Base-by-base conservation (phyloP, 1,140 invertebrate genomes). In the Neodiprion virginianus region DNA sequence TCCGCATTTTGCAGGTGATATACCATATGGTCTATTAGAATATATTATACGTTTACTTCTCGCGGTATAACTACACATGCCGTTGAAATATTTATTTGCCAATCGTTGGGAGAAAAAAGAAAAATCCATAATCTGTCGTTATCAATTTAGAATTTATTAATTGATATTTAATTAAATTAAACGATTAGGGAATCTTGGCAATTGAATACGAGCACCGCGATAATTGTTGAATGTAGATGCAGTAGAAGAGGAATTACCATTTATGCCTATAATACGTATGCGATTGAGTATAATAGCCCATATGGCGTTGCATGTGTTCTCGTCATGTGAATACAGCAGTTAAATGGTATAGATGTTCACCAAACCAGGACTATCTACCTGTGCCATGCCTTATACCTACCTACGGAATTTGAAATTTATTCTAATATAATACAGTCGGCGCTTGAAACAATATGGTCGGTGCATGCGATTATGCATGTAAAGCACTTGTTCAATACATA, bases 311-410 rank as follows among this genome's bases (percentile, higher is more conserved):
- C 28, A 40, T 40, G 28, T 40, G 11, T 61, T 61, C n/a, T 14
- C 11, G 4, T 5, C 53, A 61, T 61, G 53, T 61, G 53, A 61
- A 61, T 61, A 61, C 11, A 61, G n/a, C 53, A 61, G 53, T 61
- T 61, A 61, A 61, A 61, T 61, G 53, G 28, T 40, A 40, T 61
- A 61, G 53, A 17, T 61, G 53, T 61, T 61, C 53, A 61, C 53
- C 53, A 61, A 61, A 61, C 11, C 53, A 61, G 53, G 53, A 61
- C 53, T 61, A 61, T 61, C 53, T 61, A 61, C 53, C 53, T 61
- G 53, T 5, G 28, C 2, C 28, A 40, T 40, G 28, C 28, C 28
- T 40, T 40, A 40, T 40, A 40, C 28, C 28, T 40, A 40, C 28
- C 53, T 61, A 61, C 53, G n/a, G 11, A 14, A 61, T 61, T 61